phyloP scores from a whole-genome alignment of 2,888 invertebrate species.

The Eilema griseolum region DNA sequence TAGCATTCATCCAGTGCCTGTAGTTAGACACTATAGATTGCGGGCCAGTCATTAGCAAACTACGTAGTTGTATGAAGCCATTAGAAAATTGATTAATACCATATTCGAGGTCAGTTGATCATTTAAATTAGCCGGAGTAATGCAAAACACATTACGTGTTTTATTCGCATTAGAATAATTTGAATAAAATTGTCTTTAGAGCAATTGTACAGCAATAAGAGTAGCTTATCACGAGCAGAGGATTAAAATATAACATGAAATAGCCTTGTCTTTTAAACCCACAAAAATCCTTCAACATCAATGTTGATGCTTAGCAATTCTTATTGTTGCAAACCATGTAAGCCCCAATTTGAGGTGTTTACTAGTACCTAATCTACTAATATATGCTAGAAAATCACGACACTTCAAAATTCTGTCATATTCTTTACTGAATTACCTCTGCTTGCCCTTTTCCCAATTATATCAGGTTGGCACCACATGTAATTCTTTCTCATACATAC shows the following conservation, averaged over 20 bases:
- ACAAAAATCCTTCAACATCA: not conserved
- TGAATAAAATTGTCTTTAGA: not conserved
- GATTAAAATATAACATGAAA: not conserved
- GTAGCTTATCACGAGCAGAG: not conserved
- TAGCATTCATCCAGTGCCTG: constrained; percentile 1
- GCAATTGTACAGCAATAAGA: not conserved
- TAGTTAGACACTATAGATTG: not conserved
- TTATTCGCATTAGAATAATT: not conserved
- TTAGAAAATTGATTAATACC: constrained; percentile 14
- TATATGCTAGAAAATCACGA: no score
- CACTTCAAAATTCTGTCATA: no score
- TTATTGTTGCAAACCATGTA: no score
- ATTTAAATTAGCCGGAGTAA: constrained; percentile 8
- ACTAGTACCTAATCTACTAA: no score
- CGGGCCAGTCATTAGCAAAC: constrained; percentile 5
- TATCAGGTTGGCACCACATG: not conserved
- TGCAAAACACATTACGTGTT: constrained; percentile 10
- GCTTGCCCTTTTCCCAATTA: not conserved
- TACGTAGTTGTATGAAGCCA: constrained; percentile 17
- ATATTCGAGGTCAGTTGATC: constrained; percentile 18
- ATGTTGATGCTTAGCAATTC: no score
- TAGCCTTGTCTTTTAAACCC: not conserved
- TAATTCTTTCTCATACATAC: not conserved
- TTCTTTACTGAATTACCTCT: no score
- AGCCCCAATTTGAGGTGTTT: no score